Percentiles rank a stretch among this genome's conserved stretches.
Conservation (phyloP, 2,113 vertebrate species). For the Galbula dea region DNA sequence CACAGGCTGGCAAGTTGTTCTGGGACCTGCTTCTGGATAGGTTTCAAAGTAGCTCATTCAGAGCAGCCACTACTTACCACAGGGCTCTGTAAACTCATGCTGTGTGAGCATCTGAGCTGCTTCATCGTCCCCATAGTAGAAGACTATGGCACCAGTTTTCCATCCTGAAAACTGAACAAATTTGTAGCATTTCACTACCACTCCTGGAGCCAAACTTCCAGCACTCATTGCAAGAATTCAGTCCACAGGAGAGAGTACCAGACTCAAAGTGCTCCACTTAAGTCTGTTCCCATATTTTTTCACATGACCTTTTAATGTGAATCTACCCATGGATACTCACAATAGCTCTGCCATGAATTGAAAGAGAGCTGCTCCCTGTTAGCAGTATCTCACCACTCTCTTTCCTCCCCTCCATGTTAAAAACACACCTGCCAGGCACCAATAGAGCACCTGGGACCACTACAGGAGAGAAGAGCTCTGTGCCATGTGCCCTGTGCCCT, state of each 20-base stretch:
- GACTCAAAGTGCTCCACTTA: background rate
- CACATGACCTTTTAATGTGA: background rate
- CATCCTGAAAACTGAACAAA: background rate
- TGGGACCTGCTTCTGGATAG: conserved; percentile 79
- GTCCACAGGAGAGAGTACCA: background rate
- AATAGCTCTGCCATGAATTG: background rate
- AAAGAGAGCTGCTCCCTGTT: background rate
- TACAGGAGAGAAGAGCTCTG: too few species aligned
- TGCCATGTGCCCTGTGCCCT: background rate
- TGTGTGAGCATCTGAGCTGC: background rate
- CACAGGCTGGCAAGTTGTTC: conserved; percentile 70
- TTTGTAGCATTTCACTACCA: background rate
- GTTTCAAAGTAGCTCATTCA: background rate
- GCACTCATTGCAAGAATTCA: background rate
- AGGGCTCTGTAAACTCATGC: background rate
- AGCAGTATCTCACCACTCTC: background rate
- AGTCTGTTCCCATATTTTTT: background rate
- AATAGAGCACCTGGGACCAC: background rate
- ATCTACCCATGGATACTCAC: background rate
- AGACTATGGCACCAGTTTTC: background rate
- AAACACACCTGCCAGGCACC: background rate
- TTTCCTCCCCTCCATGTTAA: background rate
- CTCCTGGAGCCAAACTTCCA: background rate
- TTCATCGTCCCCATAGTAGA: background rate
- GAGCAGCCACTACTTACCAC: background rate